Conservation (phyloP, 2,888 invertebrate species). For the Galeopsomyia nigrocyanea region DNA sequence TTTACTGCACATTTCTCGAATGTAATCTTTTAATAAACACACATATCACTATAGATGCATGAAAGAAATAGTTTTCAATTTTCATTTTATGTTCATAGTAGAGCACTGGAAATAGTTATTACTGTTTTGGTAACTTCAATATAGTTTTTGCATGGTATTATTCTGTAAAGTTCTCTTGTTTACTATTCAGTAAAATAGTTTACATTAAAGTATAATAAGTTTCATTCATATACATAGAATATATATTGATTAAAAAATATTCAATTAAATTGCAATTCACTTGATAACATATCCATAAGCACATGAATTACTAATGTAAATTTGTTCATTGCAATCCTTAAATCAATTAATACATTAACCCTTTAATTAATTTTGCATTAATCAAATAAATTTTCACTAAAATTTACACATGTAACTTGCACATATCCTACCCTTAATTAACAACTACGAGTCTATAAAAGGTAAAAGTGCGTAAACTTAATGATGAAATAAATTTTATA, state of each 20-base stretch:
- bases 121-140: background rate
- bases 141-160: slow-evolving; percentile 34
- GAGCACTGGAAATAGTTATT: background rate
- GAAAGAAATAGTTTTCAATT: background rate
- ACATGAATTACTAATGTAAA: slow-evolving; percentile 30
- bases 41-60: background rate
- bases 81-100: background rate
- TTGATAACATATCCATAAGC: slow-evolving; percentile 10
- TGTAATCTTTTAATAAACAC: background rate
- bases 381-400: too few species aligned
- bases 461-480: slow-evolving; percentile 63
- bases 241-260: too few species aligned
- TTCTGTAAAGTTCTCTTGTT: slow-evolving; percentile 3
- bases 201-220: too few species aligned
- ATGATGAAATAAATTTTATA: slow-evolving; percentile 18
- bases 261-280: slow-evolving; percentile 1
- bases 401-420: too few species aligned
- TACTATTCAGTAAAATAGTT: background rate
- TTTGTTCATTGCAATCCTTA: background rate
- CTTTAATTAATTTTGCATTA: too few species aligned
- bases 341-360: too few species aligned
- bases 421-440: too few species aligned
- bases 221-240: too few species aligned
- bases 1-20: background rate
- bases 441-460: slow-evolving; percentile 62